A percentile compares a stretch with the other conserved stretches of the same genome.
Evolutionary conservation across 2,113 vertebrate species (phyloP).

Genomic region (Addax nasomaculatus): DNA sequence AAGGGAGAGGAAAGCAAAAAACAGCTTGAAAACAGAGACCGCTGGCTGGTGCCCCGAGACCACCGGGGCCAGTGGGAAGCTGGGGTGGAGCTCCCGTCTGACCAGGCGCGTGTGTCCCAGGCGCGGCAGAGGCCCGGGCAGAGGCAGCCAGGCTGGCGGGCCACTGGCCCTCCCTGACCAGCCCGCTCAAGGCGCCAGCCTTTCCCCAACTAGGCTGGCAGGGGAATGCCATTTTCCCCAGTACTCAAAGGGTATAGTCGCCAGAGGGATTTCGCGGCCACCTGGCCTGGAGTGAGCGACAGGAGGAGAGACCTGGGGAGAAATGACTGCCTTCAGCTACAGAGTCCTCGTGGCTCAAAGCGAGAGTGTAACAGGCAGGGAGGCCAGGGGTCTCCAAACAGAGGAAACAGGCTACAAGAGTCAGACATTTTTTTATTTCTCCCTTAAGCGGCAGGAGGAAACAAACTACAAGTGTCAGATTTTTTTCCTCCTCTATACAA

Average conservation of each 20-base stretch:
- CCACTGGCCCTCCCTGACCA: neutral
- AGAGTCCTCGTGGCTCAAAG: neutral
- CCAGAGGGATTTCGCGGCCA: neutral
- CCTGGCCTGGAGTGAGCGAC: neutral
- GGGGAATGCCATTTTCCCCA: neutral
- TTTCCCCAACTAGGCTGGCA: neutral
- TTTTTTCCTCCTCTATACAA: neutral
- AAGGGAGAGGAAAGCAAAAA: neutral
- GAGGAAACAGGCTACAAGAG: neutral
- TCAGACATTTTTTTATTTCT: neutral
- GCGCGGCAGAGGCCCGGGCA: too few species aligned
- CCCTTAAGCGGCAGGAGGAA: neutral
- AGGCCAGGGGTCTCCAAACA: neutral
- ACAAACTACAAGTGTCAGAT: neutral
- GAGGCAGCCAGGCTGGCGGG: neutral
- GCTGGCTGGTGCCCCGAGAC: accelerated
- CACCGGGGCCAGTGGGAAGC: neutral
- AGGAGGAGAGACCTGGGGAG: accelerated
- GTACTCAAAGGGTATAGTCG: accelerated
- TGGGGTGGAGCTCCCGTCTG: accelerated
- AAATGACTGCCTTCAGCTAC: neutral
- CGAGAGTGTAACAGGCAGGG: neutral
- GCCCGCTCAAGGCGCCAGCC: neutral
- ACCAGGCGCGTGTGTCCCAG: accelerated
- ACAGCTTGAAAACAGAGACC: neutral